Conservation (phyloP, 2,113 vertebrate genomes). For the Megaceryle maxima region DNA sequence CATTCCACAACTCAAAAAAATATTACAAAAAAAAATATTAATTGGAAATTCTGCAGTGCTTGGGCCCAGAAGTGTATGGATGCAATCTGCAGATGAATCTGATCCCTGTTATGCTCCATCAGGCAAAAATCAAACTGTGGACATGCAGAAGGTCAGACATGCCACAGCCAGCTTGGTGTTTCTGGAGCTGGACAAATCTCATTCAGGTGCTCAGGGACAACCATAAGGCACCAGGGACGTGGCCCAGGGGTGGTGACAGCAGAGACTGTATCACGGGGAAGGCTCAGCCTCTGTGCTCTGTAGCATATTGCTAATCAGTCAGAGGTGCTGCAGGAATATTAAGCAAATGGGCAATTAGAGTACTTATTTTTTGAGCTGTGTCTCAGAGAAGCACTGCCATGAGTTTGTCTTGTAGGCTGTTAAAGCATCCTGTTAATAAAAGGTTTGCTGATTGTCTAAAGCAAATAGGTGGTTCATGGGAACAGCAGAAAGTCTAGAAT, state of each 20-base stretch:
- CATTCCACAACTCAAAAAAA: neutral
- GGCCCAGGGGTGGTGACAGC: neutral
- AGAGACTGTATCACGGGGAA: neutral
- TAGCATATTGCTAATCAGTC: neutral
- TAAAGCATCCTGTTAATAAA: neutral
- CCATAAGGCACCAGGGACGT: neutral
- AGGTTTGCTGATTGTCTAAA: neutral
- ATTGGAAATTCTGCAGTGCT: neutral
- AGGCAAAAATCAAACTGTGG: neutral
- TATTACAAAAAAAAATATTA: neutral
- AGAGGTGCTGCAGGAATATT: neutral
- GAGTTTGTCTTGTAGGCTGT: neutral
- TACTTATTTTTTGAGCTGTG: neutral
- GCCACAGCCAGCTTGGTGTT: neutral
- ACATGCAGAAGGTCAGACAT: neutral
- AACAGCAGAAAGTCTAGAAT: neutral
- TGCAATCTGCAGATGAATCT: neutral
- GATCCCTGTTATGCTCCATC: neutral
- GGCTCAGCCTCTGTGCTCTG: neutral
- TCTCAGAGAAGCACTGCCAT: neutral
- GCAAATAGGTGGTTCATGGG: neutral
- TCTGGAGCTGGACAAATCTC: neutral
- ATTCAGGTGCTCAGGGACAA: neutral
- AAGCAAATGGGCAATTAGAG: neutral
- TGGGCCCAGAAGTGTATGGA: neutral